Evolutionary conservation across 64 coral and sea anemone genomes (phyloP).

Genomic region (Acropora yongei): DNA sequence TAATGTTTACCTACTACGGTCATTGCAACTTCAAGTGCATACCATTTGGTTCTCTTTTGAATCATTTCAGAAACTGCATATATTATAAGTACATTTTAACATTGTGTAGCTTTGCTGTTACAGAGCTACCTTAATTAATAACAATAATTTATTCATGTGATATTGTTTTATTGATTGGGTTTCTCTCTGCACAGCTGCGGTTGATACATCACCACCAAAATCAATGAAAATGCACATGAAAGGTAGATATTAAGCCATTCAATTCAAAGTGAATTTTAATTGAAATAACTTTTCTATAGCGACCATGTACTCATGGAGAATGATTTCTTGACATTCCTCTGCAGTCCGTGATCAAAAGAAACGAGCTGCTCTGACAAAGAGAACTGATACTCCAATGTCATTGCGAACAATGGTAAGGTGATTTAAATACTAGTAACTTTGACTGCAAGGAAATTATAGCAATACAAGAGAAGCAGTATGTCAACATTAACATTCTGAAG

Average conservation of each 20-base stretch:
- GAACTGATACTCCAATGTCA: constrained; percentile 10
- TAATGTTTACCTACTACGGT: too few relatives aligned
- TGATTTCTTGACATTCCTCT: neutral
- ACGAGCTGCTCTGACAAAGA: constrained; percentile 26
- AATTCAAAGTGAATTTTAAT: neutral
- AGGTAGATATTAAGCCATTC: constrained; percentile 10
- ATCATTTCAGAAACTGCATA: too few relatives aligned
- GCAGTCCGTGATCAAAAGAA: constrained; percentile 62
- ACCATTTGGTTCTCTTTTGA: too few relatives aligned
- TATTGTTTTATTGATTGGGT: neutral
- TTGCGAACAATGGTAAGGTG: neutral
- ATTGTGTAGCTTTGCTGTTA: too few relatives aligned
- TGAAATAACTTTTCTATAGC: too few relatives aligned
- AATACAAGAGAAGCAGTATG: too few relatives aligned
- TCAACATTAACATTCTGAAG: too few relatives aligned
- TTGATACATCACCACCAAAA: constrained; percentile 69
- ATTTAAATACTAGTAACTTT: too few relatives aligned
- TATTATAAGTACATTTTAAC: too few relatives aligned
- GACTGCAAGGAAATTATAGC: too few relatives aligned
- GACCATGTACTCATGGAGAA: neutral
- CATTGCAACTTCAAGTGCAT: too few relatives aligned
- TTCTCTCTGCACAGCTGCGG: constrained; percentile 43
- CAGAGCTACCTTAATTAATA: neutral
- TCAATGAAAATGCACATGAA: constrained; percentile 67
- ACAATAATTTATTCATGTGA: neutral